Percentiles rank a stretch among this genome's conserved stretches.
phyloP scores from a whole-genome alignment of 2,888 invertebrate genomes.

The Netelia melanura region DNA sequence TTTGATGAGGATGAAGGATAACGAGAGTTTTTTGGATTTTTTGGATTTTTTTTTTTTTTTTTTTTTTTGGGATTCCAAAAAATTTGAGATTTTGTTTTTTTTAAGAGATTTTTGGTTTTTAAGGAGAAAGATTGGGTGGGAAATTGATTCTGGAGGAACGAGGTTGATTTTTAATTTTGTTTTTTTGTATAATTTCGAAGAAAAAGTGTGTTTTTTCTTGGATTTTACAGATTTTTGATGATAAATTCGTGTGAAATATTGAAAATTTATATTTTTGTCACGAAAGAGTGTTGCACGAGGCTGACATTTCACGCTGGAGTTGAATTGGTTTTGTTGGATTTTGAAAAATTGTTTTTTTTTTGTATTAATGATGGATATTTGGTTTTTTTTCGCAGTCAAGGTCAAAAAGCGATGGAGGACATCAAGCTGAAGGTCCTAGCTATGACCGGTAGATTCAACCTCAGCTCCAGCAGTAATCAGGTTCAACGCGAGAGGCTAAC shows the following conservation, averaged over 20 bases:
- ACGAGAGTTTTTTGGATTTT: too few species aligned
- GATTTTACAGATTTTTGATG: too few species aligned
- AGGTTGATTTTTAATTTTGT: not conserved
- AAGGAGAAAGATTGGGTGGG: too few species aligned
- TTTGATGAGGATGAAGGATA: too few species aligned
- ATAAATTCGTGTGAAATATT: not conserved
- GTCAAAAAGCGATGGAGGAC: slow-evolving; percentile 82
- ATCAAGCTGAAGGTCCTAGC: slow-evolving; percentile 81
- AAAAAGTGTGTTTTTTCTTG: too few species aligned
- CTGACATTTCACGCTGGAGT: slow-evolving; percentile 4
- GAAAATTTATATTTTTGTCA: not conserved
- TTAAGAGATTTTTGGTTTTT: too few species aligned
- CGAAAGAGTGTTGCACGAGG: not conserved
- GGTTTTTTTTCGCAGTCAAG: slow-evolving; percentile 76
- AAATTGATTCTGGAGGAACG: too few species aligned
- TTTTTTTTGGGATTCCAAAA: too few species aligned
- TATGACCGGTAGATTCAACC: slow-evolving; percentile 81
- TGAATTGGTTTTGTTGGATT: not conserved
- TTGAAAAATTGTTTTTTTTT: slow-evolving; percentile 46
- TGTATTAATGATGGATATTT: slow-evolving; percentile 9
- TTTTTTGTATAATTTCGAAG: not conserved
- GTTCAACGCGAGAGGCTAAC: slow-evolving; percentile 83
- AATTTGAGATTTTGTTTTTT: too few species aligned
- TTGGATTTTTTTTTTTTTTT: too few species aligned
- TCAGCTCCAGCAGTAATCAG: slow-evolving; percentile 77